phyloP scores from a whole-genome alignment of 2,113 vertebrate species.

The Progne subis region DNA sequence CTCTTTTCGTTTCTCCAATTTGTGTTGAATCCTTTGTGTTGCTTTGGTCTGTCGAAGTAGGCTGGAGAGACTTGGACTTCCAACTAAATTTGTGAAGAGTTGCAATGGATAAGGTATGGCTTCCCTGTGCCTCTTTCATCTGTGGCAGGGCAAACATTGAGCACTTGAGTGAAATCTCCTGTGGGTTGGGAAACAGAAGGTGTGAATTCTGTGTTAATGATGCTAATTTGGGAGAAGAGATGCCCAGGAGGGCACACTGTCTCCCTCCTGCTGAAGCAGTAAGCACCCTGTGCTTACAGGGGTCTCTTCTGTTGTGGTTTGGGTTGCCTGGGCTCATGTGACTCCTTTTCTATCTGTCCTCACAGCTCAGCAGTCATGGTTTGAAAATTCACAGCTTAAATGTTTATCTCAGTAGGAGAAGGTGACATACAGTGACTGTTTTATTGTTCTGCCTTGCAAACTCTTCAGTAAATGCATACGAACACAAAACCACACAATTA shows the following conservation, averaged over 20 bases:
- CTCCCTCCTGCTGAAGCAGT: background rate
- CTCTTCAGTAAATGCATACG: background rate
- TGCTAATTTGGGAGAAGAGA: background rate
- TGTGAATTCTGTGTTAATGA: background rate
- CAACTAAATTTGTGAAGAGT: background rate
- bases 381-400: background rate
- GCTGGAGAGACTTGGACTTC: background rate
- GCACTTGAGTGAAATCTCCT: background rate
- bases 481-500: background rate
- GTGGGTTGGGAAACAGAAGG: background rate
- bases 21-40: background rate
- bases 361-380: background rate
- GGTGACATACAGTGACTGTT: background rate
- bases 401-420: background rate
- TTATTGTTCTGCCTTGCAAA: background rate
- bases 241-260: background rate
- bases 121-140: background rate
- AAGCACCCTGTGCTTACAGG: fast-evolving
- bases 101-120: background rate
- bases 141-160: background rate
- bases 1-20: background rate
- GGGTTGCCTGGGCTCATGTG: background rate
- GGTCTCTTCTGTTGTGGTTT: background rate
- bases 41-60: background rate
- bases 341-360: background rate